phyloP scores from a whole-genome alignment of 2,797 vertebrate genomes.

The Ceyx erithaca region DNA sequence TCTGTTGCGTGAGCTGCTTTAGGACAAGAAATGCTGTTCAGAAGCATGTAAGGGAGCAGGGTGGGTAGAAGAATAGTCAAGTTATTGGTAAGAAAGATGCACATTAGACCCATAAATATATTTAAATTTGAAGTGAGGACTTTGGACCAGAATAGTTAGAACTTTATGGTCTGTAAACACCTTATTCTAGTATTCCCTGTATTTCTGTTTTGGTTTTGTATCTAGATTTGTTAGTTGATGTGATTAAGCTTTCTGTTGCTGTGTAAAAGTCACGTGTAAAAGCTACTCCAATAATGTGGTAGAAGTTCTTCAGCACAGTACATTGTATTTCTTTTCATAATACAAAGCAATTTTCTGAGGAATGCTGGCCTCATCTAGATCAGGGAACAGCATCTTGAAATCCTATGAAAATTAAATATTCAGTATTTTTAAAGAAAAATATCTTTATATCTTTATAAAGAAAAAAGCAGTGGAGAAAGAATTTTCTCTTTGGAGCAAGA shows the following conservation, averaged over 20 bases:
- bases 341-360: background rate
- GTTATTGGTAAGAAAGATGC: background rate
- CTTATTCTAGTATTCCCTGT: background rate
- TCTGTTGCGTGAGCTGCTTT: background rate
- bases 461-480: background rate
- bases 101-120: background rate
- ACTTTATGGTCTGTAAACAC: background rate
- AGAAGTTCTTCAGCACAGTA: background rate
- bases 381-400: background rate
- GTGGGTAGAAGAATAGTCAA: background rate
- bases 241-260: background rate
- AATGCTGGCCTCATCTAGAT: background rate
- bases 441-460: background rate
- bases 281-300: background rate
- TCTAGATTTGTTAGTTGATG: background rate
- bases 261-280: background rate
- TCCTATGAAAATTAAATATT: background rate
- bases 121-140: background rate
- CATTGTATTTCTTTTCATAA: background rate
- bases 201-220: background rate
- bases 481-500: background rate
- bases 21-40: background rate
- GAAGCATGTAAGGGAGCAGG: fast-evolving
- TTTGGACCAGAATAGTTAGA: background rate
- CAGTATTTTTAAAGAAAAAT: background rate